Evolutionary conservation across 53 echinoderm and acorn worm genomes (phyloP).

Genomic region (Patiria pectinifera): DNA sequence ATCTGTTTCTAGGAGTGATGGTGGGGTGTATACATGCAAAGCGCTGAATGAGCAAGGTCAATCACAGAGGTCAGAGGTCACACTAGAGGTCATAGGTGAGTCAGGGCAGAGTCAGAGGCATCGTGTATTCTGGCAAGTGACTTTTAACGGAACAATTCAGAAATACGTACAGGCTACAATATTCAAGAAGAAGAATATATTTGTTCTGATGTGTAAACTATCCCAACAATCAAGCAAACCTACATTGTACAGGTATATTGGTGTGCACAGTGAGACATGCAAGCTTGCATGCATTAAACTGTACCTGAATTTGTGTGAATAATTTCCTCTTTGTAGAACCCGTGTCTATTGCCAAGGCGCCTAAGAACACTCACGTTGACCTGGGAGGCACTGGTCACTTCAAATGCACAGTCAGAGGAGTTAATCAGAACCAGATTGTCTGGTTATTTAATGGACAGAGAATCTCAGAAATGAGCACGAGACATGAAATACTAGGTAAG

Average conservation of each 20-base stretch:
- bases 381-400: slow-evolving; percentile 73
- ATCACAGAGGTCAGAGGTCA: slow-evolving; percentile 60
- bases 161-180: too few relatives aligned
- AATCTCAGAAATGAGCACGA: slow-evolving; percentile 49
- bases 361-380: slow-evolving; percentile 69
- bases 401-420: slow-evolving; percentile 80
- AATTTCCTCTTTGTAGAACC: slow-evolving; percentile 62
- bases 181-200: too few relatives aligned
- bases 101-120: background rate
- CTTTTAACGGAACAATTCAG: too few relatives aligned
- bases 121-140: too few relatives aligned
- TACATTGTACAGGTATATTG: too few relatives aligned
- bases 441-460: slow-evolving; percentile 86
- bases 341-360: slow-evolving; percentile 75
- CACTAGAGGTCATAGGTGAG: slow-evolving; percentile 87
- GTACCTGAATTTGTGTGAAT: background rate
- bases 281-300: too few relatives aligned
- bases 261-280: too few relatives aligned
- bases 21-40: slow-evolving; percentile 77
- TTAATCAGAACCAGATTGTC: slow-evolving; percentile 65
- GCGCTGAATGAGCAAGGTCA: slow-evolving; percentile 58
- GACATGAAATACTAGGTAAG: slow-evolving; percentile 40
- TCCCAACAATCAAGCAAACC: too few relatives aligned
- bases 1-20: slow-evolving; percentile 61
- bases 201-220: too few relatives aligned